Base-by-base conservation (phyloP, 2,113 vertebrate genomes). In the Ondatra zibethicus region DNA sequence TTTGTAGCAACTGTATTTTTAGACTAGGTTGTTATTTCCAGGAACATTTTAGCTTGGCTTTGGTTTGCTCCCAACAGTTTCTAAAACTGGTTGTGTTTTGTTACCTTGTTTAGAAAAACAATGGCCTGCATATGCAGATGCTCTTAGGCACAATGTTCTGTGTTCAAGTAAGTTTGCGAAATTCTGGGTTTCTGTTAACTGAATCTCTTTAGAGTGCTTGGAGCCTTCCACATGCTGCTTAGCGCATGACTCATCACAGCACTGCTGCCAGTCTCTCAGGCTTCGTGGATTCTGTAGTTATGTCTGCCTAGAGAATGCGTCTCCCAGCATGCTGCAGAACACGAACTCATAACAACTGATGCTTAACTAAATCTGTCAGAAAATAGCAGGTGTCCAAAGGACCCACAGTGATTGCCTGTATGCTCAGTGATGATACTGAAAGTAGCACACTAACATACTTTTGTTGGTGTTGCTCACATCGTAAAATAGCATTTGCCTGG, bases 41-140 rank as follows among this genome's bases (percentile, higher is more conserved):
- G 88, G 36, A 88, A 78, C 0, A 78, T 88, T 96, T 96, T 50
- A 88, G 23, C 92, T 10, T 63, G 39, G 33, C 78, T 96, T 94
- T 12, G 50, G 3, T 95, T 78, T n/a, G n/a, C 36, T 29, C 3
- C 75, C 29, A 55, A 80, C 73, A 84, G 68, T 92, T 93, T 39
- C 23, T 66, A 31, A 88, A n/a, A 68, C 29, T 63, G 7, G 65
- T 14, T 90, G 19, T 73, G 21, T 11, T 81, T 72, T 89, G 73
- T 52, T 58, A 68, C 39, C 39, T 94, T 96, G 55, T 45, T 96
- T 70, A 58, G 66, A 68, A 90, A 90, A 80, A 96, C 0, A 50
- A 7, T 61, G 68, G n/a, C 72, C 65, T 91, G 45, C 55, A 66
- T 78, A 29, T 5, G 55, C 0, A 1, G 42, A 45, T 76, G 72